Percentiles rank a stretch among this genome's conserved stretches.
These are phyloP conservation scores for Ceratoteleas bidentatus DNA, from an alignment of 1,140 invertebrate species.

Conservation along the genomic window DNA sequence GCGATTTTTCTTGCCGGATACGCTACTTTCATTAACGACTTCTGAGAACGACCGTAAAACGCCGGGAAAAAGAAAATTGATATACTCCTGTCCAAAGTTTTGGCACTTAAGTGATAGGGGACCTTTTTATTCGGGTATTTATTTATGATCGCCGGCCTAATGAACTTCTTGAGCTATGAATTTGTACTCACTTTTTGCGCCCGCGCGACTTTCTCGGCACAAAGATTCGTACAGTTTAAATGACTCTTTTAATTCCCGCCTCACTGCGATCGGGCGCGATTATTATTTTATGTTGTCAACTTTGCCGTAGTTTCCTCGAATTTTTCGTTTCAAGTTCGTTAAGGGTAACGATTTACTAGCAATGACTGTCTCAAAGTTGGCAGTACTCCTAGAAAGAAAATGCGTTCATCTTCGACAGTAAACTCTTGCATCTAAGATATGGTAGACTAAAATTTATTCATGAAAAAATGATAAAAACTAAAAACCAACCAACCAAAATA, in stretches of 20 bases:
- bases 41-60: slow-evolving; percentile 58
- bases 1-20: slow-evolving; percentile 59
- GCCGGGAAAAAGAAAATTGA: slow-evolving; percentile 62
- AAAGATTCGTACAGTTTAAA: slow-evolving; percentile 41
- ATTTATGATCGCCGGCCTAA: slow-evolving; percentile 54
- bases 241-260: slow-evolving; percentile 23
- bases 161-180: slow-evolving; percentile 53
- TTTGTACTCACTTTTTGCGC: slow-evolving; percentile 44
- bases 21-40: slow-evolving; percentile 63
- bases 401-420: too few species aligned
- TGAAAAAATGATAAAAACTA: too few species aligned
- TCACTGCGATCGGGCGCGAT: slow-evolving; percentile 11
- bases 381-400: not conserved
- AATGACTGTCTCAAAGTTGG: not conserved
- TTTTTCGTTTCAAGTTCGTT: slow-evolving; percentile 10
- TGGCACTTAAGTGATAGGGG: slow-evolving; percentile 58
- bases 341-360: not conserved
- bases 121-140: slow-evolving; percentile 56
- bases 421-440: too few species aligned
- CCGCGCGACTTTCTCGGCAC: slow-evolving; percentile 10
- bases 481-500: too few species aligned
- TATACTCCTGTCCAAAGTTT: slow-evolving; percentile 63
- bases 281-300: slow-evolving; percentile 31
- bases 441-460: not conserved
- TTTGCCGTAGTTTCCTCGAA: not conserved